Conservation (phyloP, 2,113 vertebrate species). For the Stercorarius parasiticus region DNA sequence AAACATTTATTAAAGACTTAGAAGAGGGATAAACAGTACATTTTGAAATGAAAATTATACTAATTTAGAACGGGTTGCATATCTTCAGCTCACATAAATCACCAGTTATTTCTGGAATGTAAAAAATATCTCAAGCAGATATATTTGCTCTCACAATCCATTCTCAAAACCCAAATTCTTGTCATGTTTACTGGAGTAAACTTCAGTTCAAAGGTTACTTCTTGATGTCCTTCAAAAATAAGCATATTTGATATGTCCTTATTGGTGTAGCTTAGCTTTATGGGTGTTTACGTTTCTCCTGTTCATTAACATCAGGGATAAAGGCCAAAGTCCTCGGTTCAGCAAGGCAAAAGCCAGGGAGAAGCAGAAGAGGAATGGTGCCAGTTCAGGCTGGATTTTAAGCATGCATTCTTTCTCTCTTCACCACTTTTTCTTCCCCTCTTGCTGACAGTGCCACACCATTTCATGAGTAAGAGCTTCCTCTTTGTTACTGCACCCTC, state of each 20-base stretch:
- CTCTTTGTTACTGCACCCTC: conserved; percentile 20
- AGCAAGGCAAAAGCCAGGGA: background rate
- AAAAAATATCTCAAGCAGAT: background rate
- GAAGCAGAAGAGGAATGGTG: background rate
- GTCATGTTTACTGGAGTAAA: conserved; percentile 1
- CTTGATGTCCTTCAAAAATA: background rate
- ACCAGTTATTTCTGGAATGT: conserved; percentile 29
- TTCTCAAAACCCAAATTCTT: background rate
- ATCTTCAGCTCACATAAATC: background rate
- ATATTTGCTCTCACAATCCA: background rate
- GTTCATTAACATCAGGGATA: background rate
- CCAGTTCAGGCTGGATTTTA: background rate
- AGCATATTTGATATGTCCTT: background rate
- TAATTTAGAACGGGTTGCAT: background rate
- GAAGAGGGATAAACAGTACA: background rate
- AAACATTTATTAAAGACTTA: background rate
- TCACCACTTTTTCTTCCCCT: background rate
- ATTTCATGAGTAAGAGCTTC: conserved; percentile 3
- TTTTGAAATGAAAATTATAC: background rate
- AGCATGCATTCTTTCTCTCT: background rate
- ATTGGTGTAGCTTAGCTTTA: background rate
- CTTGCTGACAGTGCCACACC: background rate
- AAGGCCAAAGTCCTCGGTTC: background rate
- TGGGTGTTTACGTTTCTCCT: background rate
- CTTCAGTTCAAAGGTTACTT: conserved; percentile 16